Evolutionary conservation across 2,888 invertebrate genomes (phyloP).

Genomic region (Phalera bucephala): DNA sequence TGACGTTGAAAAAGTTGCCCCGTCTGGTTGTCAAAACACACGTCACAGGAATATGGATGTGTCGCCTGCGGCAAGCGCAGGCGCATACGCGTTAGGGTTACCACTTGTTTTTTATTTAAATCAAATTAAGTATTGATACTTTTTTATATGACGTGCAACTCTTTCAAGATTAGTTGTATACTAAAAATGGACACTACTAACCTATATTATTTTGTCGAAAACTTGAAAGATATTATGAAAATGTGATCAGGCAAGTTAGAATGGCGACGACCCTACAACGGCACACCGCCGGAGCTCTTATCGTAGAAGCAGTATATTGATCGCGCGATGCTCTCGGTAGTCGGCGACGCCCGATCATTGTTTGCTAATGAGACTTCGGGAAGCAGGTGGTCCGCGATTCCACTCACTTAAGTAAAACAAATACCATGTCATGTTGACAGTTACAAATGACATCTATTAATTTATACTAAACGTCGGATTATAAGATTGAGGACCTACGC

Average conservation of each 20-base stretch:
- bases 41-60: slow-evolving; percentile 78
- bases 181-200: no score
- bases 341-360: slow-evolving; percentile 61
- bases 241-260: no score
- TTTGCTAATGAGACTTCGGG: slow-evolving; percentile 70
- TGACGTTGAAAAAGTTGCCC: slow-evolving; percentile 50
- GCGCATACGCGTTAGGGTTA: slow-evolving; percentile 38
- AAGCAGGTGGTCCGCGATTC: slow-evolving; percentile 55
- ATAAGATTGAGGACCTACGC: slow-evolving; percentile 6
- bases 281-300: slow-evolving; percentile 30
- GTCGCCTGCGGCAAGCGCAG: slow-evolving; percentile 57
- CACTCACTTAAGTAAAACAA: slow-evolving; percentile 52
- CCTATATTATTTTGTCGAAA: no score
- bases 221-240: no score
- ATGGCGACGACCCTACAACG: slow-evolving; percentile 28
- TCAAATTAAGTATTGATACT: no score
- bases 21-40: slow-evolving; percentile 70
- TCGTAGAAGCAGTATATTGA: slow-evolving; percentile 56
- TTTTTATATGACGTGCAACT: no score
- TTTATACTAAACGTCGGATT: slow-evolving; percentile 35
- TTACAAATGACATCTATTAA: slow-evolving; percentile 44
- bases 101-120: slow-evolving; percentile 10
- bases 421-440: slow-evolving; percentile 56
- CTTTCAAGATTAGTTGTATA: no score
- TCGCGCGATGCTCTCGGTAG: slow-evolving; percentile 44